A percentile compares a stretch with the other conserved stretches of the same genome.
phyloP scores from a whole-genome alignment of 2,113 vertebrate species.

The Egretta garzetta region DNA sequence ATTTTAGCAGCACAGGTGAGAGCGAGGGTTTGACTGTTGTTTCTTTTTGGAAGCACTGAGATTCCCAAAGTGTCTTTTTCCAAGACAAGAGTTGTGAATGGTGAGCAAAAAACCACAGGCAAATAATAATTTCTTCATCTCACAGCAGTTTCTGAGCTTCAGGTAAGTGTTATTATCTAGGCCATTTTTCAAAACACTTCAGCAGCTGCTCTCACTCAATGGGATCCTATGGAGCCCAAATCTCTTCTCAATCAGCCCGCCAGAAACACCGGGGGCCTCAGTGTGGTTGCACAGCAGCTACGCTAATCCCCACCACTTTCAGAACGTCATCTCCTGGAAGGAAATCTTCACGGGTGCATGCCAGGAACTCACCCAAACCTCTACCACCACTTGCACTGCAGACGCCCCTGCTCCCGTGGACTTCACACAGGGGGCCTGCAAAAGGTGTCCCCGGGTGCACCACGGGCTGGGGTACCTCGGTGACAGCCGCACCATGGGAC shows the following conservation, averaged over 20 bases:
- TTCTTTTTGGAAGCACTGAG: neutral
- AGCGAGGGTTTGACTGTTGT: neutral
- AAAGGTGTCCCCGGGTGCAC: rapidly evolving
- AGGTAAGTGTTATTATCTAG: neutral
- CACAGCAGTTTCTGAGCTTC: neutral
- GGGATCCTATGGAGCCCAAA: neutral
- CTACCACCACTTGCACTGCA: neutral
- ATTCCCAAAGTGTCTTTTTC: neutral
- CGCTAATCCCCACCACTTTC: neutral
- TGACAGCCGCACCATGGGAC: rapidly evolving
- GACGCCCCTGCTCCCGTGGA: neutral
- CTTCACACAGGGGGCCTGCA: neutral
- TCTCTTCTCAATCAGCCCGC: neutral
- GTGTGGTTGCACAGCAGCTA: neutral
- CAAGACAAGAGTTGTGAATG: neutral
- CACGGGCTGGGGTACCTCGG: neutral
- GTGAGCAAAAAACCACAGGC: neutral
- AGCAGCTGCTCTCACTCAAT: neutral
- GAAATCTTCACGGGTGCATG: neutral
- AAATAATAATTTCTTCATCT: neutral
- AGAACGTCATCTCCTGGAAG: neutral
- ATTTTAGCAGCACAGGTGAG: neutral
- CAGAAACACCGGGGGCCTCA: neutral
- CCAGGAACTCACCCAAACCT: neutral
- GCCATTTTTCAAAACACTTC: neutral